phyloP scores from a whole-genome alignment of 1,140 invertebrate species.

The Habropoda laboriosa region DNA sequence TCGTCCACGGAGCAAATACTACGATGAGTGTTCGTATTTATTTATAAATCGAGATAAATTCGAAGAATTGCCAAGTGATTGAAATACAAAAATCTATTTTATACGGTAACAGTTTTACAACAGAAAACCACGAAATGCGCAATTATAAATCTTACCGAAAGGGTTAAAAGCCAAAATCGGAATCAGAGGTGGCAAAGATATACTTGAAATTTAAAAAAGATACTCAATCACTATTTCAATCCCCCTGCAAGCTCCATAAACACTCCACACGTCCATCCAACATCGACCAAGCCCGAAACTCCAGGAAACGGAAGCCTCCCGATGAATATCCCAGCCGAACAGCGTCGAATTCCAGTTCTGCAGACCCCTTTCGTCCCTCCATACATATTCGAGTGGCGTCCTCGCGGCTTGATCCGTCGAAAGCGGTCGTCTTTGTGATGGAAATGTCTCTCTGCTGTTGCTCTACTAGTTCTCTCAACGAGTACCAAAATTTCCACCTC shows the following conservation, averaged over 20 bases:
- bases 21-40: no score
- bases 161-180: no score
- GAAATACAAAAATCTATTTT: no score
- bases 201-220: no score
- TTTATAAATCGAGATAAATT: no score
- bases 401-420: slow-evolving; percentile 43
- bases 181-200: no score
- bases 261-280: background rate
- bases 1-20: no score
- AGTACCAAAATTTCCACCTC: background rate
- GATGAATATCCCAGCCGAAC: slow-evolving; percentile 42
- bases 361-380: slow-evolving; percentile 26
- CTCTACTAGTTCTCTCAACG: background rate
- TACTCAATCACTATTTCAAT: no score
- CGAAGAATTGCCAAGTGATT: no score
- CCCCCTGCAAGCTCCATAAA: background rate
- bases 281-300: slow-evolving; percentile 1
- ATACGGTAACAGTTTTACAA: no score
- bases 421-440: slow-evolving; percentile 53
- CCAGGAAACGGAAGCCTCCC: background rate
- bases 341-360: slow-evolving; percentile 30
- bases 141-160: no score
- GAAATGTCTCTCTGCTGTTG: slow-evolving; percentile 47
- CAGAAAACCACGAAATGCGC: no score
- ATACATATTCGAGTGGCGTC: slow-evolving; percentile 56